A percentile compares a stretch with the other conserved stretches of the same genome.
These are phyloP conservation scores for Cheilosia pagana DNA, from an alignment of 2,888 invertebrate genomes.

Conservation along the genomic window DNA sequence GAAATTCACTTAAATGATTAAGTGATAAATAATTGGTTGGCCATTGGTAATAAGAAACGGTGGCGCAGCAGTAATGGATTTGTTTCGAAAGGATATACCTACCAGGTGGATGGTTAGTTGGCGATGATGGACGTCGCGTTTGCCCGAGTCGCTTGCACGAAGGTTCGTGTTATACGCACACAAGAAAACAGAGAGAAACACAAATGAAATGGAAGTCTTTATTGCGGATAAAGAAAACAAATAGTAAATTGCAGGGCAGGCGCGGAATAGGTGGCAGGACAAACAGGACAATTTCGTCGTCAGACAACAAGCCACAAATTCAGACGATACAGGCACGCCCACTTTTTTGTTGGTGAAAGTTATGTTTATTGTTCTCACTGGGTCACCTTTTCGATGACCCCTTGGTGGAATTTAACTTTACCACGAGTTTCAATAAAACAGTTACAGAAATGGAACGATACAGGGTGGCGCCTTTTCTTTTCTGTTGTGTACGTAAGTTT, in stretches of 20 bases:
- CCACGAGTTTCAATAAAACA: constrained; percentile 22
- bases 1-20: constrained; percentile 64
- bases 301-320: constrained; percentile 30
- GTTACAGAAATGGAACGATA: background rate
- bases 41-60: constrained; percentile 38
- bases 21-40: constrained; percentile 70
- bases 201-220: constrained; percentile 13
- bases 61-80: constrained; percentile 20
- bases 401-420: constrained; percentile 2
- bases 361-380: constrained; percentile 3
- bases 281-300: constrained; percentile 5
- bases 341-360: constrained; percentile 5
- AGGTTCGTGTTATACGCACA: constrained; percentile 52
- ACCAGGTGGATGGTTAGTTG: constrained; percentile 6
- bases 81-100: background rate
- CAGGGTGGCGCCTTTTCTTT: background rate
- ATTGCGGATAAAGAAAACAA: constrained; percentile 17
- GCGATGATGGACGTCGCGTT: constrained; percentile 46
- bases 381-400: constrained; percentile 9
- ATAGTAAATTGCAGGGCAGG: constrained; percentile 41
- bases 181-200: constrained; percentile 10
- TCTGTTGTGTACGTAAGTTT: too few relatives aligned
- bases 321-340: constrained; percentile 25
- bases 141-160: constrained; percentile 46
- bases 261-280: background rate